Evolutionary conservation across 2,113 vertebrate genomes (phyloP).

Genomic region (Noturus placidus): DNA sequence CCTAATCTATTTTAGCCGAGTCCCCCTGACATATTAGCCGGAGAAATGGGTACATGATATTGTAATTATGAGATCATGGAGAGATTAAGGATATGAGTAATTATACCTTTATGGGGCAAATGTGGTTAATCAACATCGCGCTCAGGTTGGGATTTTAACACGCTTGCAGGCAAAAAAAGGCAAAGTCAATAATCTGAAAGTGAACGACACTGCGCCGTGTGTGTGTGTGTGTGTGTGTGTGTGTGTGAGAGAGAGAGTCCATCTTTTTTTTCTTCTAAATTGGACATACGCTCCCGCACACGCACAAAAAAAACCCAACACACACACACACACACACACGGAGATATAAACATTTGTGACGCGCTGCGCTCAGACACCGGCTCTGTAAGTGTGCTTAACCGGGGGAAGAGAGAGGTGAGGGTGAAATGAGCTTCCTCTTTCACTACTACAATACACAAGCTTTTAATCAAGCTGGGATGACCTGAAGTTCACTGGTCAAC

Average conservation of each 20-base stretch:
- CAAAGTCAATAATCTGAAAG: conserved; percentile 43
- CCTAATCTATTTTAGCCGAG: conserved; percentile 49
- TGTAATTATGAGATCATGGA: conserved; percentile 58
- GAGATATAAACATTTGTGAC: not conserved
- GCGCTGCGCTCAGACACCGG: not conserved
- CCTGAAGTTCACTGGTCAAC: not conserved
- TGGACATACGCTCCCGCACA: not conserved
- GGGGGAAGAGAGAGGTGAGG: conserved; percentile 18
- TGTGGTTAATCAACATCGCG: conserved; percentile 53
- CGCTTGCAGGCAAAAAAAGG: conserved; percentile 51
- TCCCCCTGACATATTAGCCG: conserved; percentile 43
- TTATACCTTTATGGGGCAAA: conserved; percentile 54
- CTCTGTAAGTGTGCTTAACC: conserved; percentile 35
- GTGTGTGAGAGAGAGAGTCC: not conserved
- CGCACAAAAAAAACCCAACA: not conserved
- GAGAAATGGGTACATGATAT: conserved; percentile 50
- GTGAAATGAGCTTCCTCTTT: conserved; percentile 41
- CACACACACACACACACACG: not conserved
- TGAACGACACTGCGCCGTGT: conserved; percentile 20
- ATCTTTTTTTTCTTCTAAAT: not conserved
- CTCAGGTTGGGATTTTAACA: conserved; percentile 51
- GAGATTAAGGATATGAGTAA: conserved; percentile 57
- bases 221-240: conserved; percentile 14
- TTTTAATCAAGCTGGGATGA: conserved; percentile 34
- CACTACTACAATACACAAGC: conserved; percentile 17